Evolutionary conservation across 2,888 invertebrate species (phyloP).

Genomic region (Diloba caeruleocephala): DNA sequence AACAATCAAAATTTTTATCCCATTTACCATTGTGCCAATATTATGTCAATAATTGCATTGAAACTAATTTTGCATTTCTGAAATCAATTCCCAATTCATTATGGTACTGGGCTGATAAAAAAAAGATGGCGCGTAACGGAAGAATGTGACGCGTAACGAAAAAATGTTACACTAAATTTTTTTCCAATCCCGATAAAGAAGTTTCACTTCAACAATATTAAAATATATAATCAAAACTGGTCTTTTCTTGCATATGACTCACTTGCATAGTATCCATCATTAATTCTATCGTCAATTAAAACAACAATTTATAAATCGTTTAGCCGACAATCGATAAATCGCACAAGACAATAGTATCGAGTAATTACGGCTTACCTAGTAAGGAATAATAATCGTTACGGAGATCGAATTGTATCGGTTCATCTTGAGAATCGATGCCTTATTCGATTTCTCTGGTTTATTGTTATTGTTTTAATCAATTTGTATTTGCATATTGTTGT

Average conservation of each 20-base stretch:
- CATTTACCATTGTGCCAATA: no score
- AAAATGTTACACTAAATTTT: no score
- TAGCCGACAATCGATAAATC: conserved; percentile 69
- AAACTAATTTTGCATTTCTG: no score
- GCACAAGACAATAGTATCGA: conserved; percentile 75
- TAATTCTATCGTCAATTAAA: conserved; percentile 59
- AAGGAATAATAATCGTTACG: conserved; percentile 81
- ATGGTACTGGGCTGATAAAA: no score
- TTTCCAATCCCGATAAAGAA: no score
- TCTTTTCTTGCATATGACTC: background rate
- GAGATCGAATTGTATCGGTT: conserved; percentile 73
- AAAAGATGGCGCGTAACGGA: no score
- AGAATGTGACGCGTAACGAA: no score
- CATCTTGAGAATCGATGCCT: conserved; percentile 78
- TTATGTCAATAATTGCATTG: no score
- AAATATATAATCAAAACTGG: no score
- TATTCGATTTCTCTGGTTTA: conserved; percentile 79
- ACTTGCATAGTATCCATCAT: conserved; percentile 30
- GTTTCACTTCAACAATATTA: no score
- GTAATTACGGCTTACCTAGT: conserved; percentile 83
- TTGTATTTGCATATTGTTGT: conserved; percentile 75
- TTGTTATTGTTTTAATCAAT: conserved; percentile 82
- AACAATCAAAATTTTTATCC: no score
- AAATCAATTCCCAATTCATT: no score
- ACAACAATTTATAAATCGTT: conserved; percentile 52